Evolutionary conservation across 2,797 vertebrate species (phyloP).

Genomic region (Aulostomus chinensis): DNA sequence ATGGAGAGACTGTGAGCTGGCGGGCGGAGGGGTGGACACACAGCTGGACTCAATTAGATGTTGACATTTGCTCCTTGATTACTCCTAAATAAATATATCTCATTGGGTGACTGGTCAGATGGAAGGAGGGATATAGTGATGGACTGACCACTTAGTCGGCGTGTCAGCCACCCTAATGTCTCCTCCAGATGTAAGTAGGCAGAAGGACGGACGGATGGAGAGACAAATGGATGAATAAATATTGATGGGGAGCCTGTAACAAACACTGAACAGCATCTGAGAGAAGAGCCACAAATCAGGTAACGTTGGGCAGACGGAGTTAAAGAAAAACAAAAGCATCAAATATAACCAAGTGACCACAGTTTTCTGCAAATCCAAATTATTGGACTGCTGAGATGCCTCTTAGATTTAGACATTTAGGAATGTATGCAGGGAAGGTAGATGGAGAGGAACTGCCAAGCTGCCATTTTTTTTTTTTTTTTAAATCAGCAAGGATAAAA

Average conservation of each 20-base stretch:
- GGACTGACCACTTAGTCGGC: no score
- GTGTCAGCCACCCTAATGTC: slow-evolving; percentile 5
- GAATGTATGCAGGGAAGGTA: slow-evolving; percentile 32
- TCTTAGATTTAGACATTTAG: slow-evolving; percentile 23
- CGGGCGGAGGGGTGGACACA: background rate
- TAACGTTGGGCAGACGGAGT: slow-evolving; percentile 9
- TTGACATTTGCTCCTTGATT: slow-evolving; percentile 1
- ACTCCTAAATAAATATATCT: slow-evolving; percentile 10
- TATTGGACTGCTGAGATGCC: slow-evolving; percentile 22
- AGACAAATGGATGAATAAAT: slow-evolving; percentile 15
- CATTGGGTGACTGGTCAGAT: slow-evolving; percentile 7
- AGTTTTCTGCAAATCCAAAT: slow-evolving; percentile 8
- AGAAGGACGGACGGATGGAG: slow-evolving; percentile 19
- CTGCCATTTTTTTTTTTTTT: slow-evolving; percentile 24
- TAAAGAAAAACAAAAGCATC: slow-evolving; percentile 13
- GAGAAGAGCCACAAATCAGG: slow-evolving; percentile 6
- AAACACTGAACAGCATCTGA: no score
- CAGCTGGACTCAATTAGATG: slow-evolving; percentile 14
- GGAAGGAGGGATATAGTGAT: slow-evolving; percentile 9
- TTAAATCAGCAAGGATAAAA: slow-evolving; percentile 9
- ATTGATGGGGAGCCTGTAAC: no score
- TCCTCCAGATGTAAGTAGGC: slow-evolving; percentile 26
- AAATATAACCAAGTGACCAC: slow-evolving; percentile 16
- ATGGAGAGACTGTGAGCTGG: no score
- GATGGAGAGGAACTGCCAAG: slow-evolving; percentile 24